phyloP scores from a whole-genome alignment of 2,888 invertebrate genomes.

The Dichetophora obliterata region DNA sequence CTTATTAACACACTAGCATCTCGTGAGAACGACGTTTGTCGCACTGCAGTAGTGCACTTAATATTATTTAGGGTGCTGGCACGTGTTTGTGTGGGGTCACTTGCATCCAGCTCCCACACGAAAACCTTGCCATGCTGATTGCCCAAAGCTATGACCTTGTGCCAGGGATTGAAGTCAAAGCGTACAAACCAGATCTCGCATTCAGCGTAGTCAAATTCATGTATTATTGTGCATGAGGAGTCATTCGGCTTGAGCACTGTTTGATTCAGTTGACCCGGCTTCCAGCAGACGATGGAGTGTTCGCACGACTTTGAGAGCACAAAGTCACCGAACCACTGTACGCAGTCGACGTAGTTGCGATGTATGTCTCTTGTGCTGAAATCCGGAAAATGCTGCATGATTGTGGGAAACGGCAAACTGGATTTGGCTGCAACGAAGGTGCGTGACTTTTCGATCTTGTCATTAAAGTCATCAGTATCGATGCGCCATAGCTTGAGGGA shows the following conservation, averaged over 20 bases:
- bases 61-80: slow-evolving; percentile 87
- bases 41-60: slow-evolving; percentile 88
- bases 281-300: slow-evolving; percentile 97
- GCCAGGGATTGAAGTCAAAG: slow-evolving; percentile 91
- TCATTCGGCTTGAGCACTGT: slow-evolving; percentile 81
- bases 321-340: slow-evolving; percentile 95
- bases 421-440: slow-evolving; percentile 84
- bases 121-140: slow-evolving; percentile 94
- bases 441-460: slow-evolving; percentile 88
- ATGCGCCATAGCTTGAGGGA: slow-evolving; percentile 94
- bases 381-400: slow-evolving; percentile 94
- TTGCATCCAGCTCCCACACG: slow-evolving; percentile 93
- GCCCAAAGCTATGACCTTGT: slow-evolving; percentile 93
- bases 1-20: slow-evolving; percentile 91
- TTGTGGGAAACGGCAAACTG: slow-evolving; percentile 86
- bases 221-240: slow-evolving; percentile 85
- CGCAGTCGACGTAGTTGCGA: slow-evolving; percentile 98
- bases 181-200: slow-evolving; percentile 98
- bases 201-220: slow-evolving; percentile 92
- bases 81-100: slow-evolving; percentile 84
- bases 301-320: slow-evolving; percentile 97
- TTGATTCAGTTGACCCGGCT: slow-evolving; percentile 89
- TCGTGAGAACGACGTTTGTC: slow-evolving; percentile 92
- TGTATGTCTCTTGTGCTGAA: slow-evolving; percentile 98
- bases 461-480: slow-evolving; percentile 85